Evolutionary conservation across 2,797 vertebrate genomes (phyloP).

Genomic region (Falco berigora): DNA sequence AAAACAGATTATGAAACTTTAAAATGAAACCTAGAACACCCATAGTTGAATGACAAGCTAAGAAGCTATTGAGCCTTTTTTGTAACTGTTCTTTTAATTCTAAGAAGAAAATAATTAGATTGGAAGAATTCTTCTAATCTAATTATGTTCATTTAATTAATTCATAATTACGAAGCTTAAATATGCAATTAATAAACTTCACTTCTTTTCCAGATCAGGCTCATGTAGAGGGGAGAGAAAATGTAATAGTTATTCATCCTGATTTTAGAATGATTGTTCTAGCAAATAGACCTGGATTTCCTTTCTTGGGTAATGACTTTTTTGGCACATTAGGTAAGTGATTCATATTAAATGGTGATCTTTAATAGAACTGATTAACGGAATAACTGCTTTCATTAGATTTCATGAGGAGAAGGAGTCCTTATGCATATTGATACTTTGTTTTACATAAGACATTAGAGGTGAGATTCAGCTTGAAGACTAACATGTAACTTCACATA

Average conservation of each 20-base stretch:
- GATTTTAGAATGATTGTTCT: slow-evolving; percentile 97
- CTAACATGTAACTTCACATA: background rate
- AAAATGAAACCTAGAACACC: background rate
- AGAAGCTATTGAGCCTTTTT: background rate
- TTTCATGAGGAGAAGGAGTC: background rate
- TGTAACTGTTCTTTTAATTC: background rate
- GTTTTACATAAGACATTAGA: background rate
- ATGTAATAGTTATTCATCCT: slow-evolving; percentile 87
- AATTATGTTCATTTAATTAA: background rate
- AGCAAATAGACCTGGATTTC: slow-evolving; percentile 95
- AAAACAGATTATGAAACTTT: background rate
- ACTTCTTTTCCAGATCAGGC: slow-evolving; percentile 74
- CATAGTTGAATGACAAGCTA: background rate
- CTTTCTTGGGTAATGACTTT: slow-evolving; percentile 97
- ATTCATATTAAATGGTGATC: background rate
- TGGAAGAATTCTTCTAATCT: background rate
- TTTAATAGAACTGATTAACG: background rate
- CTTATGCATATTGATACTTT: background rate
- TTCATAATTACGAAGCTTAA: background rate
- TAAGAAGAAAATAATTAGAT: background rate
- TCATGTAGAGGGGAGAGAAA: slow-evolving; percentile 74
- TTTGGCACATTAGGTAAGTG: slow-evolving; percentile 92
- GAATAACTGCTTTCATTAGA: background rate
- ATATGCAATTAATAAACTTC: background rate
- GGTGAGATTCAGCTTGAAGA: background rate